Base-by-base conservation (phyloP, 2,888 invertebrate species). In the Cantharis flavilabris region DNA sequence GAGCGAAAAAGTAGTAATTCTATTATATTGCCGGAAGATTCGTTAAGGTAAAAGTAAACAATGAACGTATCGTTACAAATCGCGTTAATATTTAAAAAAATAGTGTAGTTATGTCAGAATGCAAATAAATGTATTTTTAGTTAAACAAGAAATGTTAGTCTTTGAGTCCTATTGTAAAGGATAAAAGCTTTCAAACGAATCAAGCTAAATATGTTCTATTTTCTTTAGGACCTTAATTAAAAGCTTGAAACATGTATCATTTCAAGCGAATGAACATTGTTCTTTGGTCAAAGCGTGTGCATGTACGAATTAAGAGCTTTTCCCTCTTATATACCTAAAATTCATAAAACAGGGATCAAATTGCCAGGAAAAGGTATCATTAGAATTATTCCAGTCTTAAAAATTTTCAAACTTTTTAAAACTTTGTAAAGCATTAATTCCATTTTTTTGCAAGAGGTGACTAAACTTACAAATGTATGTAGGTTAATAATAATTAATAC, bases 251-350 rank as follows among this genome's bases (percentile, higher is more conserved):
- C 79, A 85, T 86, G 83, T 85, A 84, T 86, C 85, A 85, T 86
- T 85, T 83, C 82, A 81, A 83, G 80, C 81, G 82, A 84, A 81
- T 83, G 85, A 83, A 82, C 86, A 84, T 83, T 81, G 82, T 84
- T 84, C 84, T 85, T 86, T 84, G 86, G 84, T 84, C 84, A 85
- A 86, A 85, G 85, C 85, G 85, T 84, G 81, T 82, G 83, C 84
- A 83, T 83, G 84, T 72, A 83, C 84, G 84, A 86, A 86, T 86
- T 86, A 86, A 83, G 85, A 84, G 84, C 85, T 81, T 84, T 86
- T 85, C 85, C 84, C 82, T 81, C 76, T 75, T 79, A 77, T 80
- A 73, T 80, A 23, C 78, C 77, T 80, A 18, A 70, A 81, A 79
- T 81, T 82, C 81, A 83, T 82, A 81, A 82, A 83, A 79, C 80